phyloP scores from a whole-genome alignment of 2,888 invertebrate species.

The Ellobium chinense region DNA sequence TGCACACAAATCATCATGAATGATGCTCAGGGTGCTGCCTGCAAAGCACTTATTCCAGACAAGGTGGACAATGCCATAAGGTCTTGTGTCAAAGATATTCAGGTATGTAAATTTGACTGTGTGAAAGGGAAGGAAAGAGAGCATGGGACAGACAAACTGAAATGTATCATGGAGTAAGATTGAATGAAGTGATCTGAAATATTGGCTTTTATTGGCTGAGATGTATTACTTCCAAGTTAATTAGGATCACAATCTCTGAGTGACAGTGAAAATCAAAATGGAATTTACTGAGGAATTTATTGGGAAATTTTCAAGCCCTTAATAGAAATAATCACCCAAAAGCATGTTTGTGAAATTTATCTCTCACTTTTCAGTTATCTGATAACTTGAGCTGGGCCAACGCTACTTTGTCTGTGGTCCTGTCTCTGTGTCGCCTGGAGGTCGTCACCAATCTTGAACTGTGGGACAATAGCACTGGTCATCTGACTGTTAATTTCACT shows the following conservation, averaged over 20 bases:
- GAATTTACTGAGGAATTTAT: no score
- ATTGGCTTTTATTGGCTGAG: no score
- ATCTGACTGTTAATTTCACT: conserved; percentile 32
- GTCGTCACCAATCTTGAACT: conserved; percentile 44
- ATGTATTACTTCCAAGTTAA: no score
- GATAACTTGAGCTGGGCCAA: conserved; percentile 49
- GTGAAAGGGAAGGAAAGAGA: no score
- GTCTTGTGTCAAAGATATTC: conserved; percentile 55
- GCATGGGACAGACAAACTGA: no score
- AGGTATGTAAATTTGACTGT: conserved; percentile 52
- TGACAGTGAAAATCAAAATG: no score
- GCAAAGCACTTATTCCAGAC: conserved; percentile 48
- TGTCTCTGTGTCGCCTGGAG: conserved; percentile 53
- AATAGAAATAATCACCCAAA: no score
- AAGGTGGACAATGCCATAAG: conserved; percentile 36
- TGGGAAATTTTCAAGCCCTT: no score
- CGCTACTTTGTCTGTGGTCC: conserved; percentile 49
- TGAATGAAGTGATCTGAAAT: no score
- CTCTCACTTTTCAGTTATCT: conserved; percentile 49
- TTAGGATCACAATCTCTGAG: no score
- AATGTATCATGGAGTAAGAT: no score
- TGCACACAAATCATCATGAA: conserved; percentile 49
- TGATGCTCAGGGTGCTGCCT: conserved; percentile 38
- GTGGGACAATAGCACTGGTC: conserved; percentile 46
- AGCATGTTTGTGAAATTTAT: no score